Evolutionary conservation across 2,797 vertebrate species (phyloP), one percentile per base, ranked within the genome.

Genomic region (Myiotriccus ornatus): DNA sequence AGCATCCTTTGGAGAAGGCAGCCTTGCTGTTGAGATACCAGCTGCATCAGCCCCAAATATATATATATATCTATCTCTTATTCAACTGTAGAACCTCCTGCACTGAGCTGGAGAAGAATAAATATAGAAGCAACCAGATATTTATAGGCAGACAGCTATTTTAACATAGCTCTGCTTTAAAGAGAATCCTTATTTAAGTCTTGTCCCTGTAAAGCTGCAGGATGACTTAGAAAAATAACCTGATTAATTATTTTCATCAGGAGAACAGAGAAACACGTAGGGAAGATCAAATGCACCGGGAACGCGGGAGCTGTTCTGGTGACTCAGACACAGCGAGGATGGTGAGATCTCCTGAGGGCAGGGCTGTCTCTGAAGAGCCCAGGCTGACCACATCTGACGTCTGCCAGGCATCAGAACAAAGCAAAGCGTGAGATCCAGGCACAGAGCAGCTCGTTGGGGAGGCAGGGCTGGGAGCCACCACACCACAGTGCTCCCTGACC

Each of bases 241-340:
- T 93, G 92, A 95, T 95, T 95, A 95, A 95, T 95, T 95, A 96
- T 95, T 95, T 95, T 89, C 95, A 84, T 56, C 60, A 59, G 70
- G 75, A 71, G 93, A 92, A 90, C 22, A 65, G 82, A 95, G 87
- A 59, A 93, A 71, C 59, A 59, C 8, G 0, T 27, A 77, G 50
- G 56, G 84, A 44, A 96, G 96, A 96, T 96, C 71, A 95, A 94
- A 95, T 47, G 39, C 63, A 28, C 28, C 6, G 10, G 87, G 91
- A 64, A 88, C 0, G 7, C 0, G 25, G 60, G 75, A 76, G 87
- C 90, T 68, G 37, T 24, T 59, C n/a, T 50, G 82, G 65, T 7
- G 44, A 16, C 69, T 91, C 84, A 13, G 41, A 27, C 2, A 30
- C 82, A 62, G 1, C 1, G 8, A 34, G 63, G 69, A 32, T 14